Evolutionary conservation across 2,888 invertebrate genomes (phyloP), one percentile per base, ranked within the genome.

Genomic region (Helobdella robusta): DNA sequence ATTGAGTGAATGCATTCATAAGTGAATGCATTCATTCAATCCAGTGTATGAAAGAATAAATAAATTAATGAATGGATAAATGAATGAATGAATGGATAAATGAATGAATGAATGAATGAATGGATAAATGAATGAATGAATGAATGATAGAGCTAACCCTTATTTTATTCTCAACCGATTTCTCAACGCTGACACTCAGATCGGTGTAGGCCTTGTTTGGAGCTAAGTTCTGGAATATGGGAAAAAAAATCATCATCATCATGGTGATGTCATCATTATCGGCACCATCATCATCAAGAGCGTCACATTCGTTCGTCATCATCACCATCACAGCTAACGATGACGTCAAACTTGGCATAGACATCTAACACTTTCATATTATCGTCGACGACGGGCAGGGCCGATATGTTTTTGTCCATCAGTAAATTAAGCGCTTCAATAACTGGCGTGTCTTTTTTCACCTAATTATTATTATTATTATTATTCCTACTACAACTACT

Each of bases 271-370:
- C n/a, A n/a, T n/a, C n/a, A n/a, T n/a, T n/a, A n/a, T n/a, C n/a
- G n/a, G n/a, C n/a, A n/a, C n/a, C n/a, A n/a, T n/a, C n/a, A n/a
- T n/a, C n/a, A n/a, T n/a, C n/a, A n/a, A n/a, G n/a, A n/a, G n/a
- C n/a, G n/a, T n/a, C n/a, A n/a, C n/a, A n/a, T n/a, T n/a, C n/a
- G n/a, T n/a, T n/a, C n/a, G n/a, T n/a, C n/a, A n/a, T n/a, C n/a
- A n/a, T n/a, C n/a, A n/a, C n/a, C n/a, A n/a, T n/a, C n/a, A n/a
- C n/a, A n/a, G 25, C 61, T 44, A 11, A 65, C 65, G 18, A 65
- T 65, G 34, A 65, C 65, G 25, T 65, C 65, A 18, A 65, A 65
- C 65, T 65, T 65, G 40, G 65, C 59, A n/a, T 65, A 65, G n/a
- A 65, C 50, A 34, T 65, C 65, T 15, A 65, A 46, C 11, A 65